phyloP scores from a whole-genome alignment of 2,888 invertebrate genomes.

The Brachycybe producta region DNA sequence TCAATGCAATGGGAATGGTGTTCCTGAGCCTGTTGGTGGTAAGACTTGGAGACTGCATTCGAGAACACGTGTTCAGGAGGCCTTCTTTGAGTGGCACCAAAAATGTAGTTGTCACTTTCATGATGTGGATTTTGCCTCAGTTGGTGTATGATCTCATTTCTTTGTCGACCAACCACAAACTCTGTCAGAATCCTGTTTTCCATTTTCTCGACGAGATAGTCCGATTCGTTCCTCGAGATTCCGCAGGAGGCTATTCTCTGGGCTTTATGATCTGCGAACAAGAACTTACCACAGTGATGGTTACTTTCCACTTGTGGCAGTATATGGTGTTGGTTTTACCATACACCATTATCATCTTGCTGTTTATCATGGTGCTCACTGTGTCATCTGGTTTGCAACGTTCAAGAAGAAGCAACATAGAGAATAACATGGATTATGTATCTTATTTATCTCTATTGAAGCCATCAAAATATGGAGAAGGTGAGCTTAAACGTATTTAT shows the following conservation, averaged over 20 bases:
- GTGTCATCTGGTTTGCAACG: too few relatives aligned
- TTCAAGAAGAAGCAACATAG: too few relatives aligned
- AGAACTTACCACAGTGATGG: conserved; percentile 2
- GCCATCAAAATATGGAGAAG: too few relatives aligned
- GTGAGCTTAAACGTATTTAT: too few relatives aligned
- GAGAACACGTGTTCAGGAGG: background rate
- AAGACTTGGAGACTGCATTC: background rate
- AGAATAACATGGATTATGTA: too few relatives aligned
- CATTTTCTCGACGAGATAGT: conserved; percentile 17
- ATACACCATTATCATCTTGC: background rate
- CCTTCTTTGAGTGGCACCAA: background rate
- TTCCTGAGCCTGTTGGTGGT: conserved; percentile 18
- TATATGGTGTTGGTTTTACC: conserved; percentile 14
- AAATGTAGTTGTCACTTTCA: conserved; percentile 9
- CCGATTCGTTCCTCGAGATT: background rate
- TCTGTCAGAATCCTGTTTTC: conserved; percentile 16
- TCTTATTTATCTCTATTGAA: too few relatives aligned
- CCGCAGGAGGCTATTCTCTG: background rate
- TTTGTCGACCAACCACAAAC: conserved; percentile 8
- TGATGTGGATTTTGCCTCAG: conserved; percentile 20
- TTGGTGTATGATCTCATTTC: conserved; percentile 18
- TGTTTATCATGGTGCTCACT: background rate
- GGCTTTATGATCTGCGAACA: conserved; percentile 16
- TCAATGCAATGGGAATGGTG: conserved; percentile 20
- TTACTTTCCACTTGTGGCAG: conserved; percentile 18